phyloP scores from a whole-genome alignment of 2,797 vertebrate species.

The Carcharodon carcharias region DNA sequence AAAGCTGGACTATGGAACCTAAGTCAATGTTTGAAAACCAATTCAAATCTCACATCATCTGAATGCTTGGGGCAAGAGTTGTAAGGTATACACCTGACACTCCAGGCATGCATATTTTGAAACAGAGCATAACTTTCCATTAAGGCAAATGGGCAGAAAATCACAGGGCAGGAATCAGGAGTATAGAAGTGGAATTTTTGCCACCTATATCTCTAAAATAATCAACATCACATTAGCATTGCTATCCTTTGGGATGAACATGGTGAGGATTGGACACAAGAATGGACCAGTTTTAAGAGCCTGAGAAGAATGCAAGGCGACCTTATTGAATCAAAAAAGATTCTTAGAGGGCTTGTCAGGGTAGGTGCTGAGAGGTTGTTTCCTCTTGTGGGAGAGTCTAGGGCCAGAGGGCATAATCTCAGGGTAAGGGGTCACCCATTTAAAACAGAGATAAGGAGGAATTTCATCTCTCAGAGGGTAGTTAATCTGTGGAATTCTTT shows the following conservation, averaged over 20 bases:
- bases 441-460: no score
- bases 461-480: no score
- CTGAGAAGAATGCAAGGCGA: no score
- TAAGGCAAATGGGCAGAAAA: not conserved
- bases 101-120: not conserved
- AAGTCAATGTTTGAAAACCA: not conserved
- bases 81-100: not conserved
- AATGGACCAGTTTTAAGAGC: not conserved
- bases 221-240: not conserved
- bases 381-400: no score
- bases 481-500: no score
- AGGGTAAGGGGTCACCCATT: no score
- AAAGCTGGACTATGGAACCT: not conserved
- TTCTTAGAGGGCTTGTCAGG: no score
- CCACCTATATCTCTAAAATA: not conserved
- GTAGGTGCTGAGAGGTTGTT: no score
- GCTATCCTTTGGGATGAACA: not conserved
- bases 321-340: no score
- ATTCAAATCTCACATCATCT: not conserved
- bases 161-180: not conserved
- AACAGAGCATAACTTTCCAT: not conserved
- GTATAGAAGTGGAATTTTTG: not conserved
- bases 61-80: not conserved
- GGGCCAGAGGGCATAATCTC: no score
- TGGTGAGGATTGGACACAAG: not conserved